Conservation (phyloP, 2,888 invertebrate species). For the Andrena praecox region DNA sequence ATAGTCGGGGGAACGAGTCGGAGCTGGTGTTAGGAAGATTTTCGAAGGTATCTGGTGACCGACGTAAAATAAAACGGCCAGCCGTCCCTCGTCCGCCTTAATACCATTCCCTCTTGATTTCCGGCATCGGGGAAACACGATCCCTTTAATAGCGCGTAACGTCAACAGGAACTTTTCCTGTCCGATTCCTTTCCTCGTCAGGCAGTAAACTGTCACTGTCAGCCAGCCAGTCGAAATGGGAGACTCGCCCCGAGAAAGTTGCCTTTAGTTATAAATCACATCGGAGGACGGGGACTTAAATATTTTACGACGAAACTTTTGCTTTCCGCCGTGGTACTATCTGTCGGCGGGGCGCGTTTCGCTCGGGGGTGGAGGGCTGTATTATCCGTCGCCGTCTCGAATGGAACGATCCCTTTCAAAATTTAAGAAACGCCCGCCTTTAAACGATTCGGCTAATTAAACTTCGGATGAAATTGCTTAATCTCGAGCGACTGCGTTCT, state of each 20-base stretch:
- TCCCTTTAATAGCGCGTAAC: conserved; percentile 81
- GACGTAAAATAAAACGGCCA: conserved; percentile 57
- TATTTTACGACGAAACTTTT: conserved; percentile 57
- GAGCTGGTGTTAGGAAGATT: conserved; percentile 25
- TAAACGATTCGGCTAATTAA: conserved; percentile 23
- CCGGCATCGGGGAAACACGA: conserved; percentile 79
- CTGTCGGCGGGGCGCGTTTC: conserved; percentile 24
- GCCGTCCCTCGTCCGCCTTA: conserved; percentile 59
- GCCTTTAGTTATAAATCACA: conserved; percentile 62
- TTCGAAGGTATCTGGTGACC: conserved; percentile 48
- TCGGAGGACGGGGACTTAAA: conserved; percentile 47
- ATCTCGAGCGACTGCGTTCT: not conserved
- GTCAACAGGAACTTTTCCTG: conserved; percentile 74
- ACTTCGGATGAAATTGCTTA: conserved; percentile 10
- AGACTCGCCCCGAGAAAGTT: conserved; percentile 37
- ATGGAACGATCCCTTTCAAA: conserved; percentile 14
- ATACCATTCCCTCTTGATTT: conserved; percentile 77
- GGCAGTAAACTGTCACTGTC: conserved; percentile 65
- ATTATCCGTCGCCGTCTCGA: not conserved
- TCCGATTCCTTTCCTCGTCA: conserved; percentile 64
- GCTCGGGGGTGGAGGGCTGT: not conserved
- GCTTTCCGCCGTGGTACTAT: conserved; percentile 34
- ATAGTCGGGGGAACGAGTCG: not conserved
- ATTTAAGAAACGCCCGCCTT: conserved; percentile 27
- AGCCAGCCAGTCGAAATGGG: conserved; percentile 43